Conservation (phyloP, 2,797 vertebrate genomes). For the Octomys mimax region DNA sequence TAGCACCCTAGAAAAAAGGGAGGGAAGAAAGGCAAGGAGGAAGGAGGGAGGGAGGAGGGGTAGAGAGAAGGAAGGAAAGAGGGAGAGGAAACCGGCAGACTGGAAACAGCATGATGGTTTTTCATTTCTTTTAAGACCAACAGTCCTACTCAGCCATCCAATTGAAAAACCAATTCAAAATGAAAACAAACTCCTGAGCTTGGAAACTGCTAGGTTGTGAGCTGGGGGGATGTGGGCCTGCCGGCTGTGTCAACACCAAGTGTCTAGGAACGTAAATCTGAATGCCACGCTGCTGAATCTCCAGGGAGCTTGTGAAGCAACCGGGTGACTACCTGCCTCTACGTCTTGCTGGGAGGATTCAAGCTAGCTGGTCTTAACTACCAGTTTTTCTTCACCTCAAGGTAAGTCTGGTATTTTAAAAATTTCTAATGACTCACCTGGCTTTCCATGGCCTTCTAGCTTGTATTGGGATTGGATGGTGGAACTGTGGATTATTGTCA, state of each 20-base stretch:
- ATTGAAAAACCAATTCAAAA: slow-evolving; percentile 47
- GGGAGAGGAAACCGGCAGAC: too few species aligned
- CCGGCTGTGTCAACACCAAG: accelerated
- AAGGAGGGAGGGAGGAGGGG: too few species aligned
- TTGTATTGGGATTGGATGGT: neutral
- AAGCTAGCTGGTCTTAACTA: neutral
- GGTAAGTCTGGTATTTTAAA: neutral
- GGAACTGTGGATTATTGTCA: neutral
- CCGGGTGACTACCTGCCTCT: neutral
- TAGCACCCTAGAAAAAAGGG: neutral
- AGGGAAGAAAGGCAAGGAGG: neutral
- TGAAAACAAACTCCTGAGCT: neutral
- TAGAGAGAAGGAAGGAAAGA: neutral
- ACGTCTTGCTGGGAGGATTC: neutral
- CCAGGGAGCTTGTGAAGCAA: neutral
- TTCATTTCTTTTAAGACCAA: neutral
- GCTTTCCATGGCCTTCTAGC: neutral
- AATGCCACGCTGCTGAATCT: neutral
- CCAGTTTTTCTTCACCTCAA: neutral
- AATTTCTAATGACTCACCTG: neutral
- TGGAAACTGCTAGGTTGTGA: neutral
- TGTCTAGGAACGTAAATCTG: neutral
- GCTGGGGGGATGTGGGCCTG: neutral
- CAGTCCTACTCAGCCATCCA: neutral
- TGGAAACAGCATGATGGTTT: neutral